Conservation (phyloP, 2,797 vertebrate species). For the Clarias pachynema region DNA sequence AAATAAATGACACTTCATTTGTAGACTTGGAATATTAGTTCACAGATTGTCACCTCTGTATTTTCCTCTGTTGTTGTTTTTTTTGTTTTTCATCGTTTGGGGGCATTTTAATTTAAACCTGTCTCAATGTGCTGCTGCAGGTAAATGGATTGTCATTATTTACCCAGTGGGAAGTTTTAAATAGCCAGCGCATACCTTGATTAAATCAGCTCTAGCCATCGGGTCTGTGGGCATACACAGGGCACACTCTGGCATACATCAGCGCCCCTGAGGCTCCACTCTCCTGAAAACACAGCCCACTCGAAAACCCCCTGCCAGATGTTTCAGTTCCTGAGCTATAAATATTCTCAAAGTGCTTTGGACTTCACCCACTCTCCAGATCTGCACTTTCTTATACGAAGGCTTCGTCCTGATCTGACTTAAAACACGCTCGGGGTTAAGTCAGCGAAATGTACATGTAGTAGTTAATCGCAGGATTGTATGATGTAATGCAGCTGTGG, state of each 20-base stretch:
- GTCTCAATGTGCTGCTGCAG: conserved; percentile 1
- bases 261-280: conserved; percentile 33
- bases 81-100: neutral
- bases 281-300: conserved; percentile 39
- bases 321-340: conserved; percentile 51
- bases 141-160: conserved; percentile 12
- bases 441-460: neutral
- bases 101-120: neutral
- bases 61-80: too few species aligned
- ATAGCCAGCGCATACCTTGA: conserved; percentile 7
- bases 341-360: conserved; percentile 49
- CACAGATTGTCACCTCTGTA: neutral
- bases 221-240: neutral
- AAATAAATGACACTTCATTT: neutral
- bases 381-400: conserved; percentile 11
- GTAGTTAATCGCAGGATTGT: neutral
- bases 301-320: conserved; percentile 45
- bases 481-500: too few species aligned
- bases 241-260: conserved; percentile 13
- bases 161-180: conserved; percentile 8
- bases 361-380: conserved; percentile 24
- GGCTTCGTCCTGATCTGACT: conserved; percentile 26
- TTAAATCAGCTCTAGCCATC: conserved; percentile 38
- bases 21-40: neutral
- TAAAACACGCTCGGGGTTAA: neutral